Base-by-base conservation (phyloP, 2,797 vertebrate genomes). In the Sciurus carolinensis region DNA sequence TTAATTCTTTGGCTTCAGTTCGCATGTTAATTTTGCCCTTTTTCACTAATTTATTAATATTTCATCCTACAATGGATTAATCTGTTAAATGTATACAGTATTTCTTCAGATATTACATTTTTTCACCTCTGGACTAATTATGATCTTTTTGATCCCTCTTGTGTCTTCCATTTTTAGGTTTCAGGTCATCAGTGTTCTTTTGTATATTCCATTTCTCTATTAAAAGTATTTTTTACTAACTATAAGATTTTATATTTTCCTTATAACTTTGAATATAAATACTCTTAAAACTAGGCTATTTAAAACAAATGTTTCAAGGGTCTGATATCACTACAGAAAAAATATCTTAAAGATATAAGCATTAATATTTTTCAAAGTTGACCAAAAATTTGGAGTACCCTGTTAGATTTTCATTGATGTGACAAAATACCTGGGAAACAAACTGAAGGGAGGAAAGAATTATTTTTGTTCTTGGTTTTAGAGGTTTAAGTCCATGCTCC, bases 31-130 rank as follows among this genome's bases (percentile, higher is more conserved):
- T 44, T 83, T 80, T 69, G 1, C 22, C 66, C 30, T 3, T 67
- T 80, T 83, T 52, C 82, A 30, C 59, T 83, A 76, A 76, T 76
- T 92, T 71, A 52, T 36, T 90, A 82, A 33, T 62, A 69, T 57
- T 76, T 85, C 75, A n/a, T 57, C 57, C 20, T 50, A 2, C 13
- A 87, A 18, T 28, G 13, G 83, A 5, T 33, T 73, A 89, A 85
- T n/a, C 36, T 36, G 36, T 36, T 36, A 2, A 36, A 2, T 5
- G 1, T 67, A 62, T 59, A 36, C 11, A 71, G 36, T 54, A 50
- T 24, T 67, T 54, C 77, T 93, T 62, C 33, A 83, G 57, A 86
- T 83, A 77, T 3, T 75, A 42, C 3, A 39, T 73, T 79, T 94
- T 84, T 30, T 84, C n/a, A 92, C 72, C 36, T 93, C 30, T 69